Conservation (phyloP, 2,113 vertebrate species). For the Chloebia gouldiae region DNA sequence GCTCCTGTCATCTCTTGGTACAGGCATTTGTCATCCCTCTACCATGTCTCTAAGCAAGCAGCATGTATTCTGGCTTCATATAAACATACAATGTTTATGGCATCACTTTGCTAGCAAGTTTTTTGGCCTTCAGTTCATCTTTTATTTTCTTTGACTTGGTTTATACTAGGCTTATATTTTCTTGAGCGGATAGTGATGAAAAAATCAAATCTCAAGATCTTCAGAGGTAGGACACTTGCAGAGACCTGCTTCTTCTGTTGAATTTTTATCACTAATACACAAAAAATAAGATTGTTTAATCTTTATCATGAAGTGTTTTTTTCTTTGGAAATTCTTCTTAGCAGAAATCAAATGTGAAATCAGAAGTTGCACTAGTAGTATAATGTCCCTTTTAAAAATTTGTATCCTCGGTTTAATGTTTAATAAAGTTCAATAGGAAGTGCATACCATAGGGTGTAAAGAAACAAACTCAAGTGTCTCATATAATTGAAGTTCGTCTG, state of each 20-base stretch:
- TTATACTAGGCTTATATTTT: neutral
- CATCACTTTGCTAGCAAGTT: neutral
- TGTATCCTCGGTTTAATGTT: neutral
- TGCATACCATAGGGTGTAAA: neutral
- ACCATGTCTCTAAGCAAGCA: neutral
- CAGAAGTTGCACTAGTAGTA: neutral
- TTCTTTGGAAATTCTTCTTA: neutral
- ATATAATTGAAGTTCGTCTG: neutral
- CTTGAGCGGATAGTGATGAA: neutral
- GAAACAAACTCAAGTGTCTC: neutral
- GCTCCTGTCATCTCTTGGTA: accelerated
- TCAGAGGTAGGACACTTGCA: neutral
- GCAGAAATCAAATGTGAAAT: neutral
- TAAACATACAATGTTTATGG: neutral
- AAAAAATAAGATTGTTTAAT: neutral
- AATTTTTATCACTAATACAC: neutral
- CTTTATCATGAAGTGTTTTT: neutral
- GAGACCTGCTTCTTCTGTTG: neutral
- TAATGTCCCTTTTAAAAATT: neutral
- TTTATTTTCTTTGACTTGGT: neutral
- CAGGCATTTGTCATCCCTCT: neutral
- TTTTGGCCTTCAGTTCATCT: neutral
- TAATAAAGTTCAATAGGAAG: neutral
- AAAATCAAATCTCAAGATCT: neutral
- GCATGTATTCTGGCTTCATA: neutral